A percentile compares a stretch with the other conserved stretches of the same genome.
Evolutionary conservation across 1,140 invertebrate species (phyloP).

Genomic region (Dufourea novaeangliae): DNA sequence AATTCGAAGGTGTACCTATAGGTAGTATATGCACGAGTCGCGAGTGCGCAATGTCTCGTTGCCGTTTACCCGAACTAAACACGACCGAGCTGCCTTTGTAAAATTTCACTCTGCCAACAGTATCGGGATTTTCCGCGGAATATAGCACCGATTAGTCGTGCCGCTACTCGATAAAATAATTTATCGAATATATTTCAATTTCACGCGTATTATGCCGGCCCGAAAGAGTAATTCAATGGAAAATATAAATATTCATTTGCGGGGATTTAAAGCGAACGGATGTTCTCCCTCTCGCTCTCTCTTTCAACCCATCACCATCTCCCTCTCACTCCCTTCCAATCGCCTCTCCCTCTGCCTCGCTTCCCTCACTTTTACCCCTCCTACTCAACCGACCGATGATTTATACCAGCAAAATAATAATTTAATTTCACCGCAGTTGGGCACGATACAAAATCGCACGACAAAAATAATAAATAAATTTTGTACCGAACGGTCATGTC

Average conservation of each 20-base stretch:
- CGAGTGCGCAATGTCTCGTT: background rate
- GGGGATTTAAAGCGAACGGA: slow-evolving; percentile 78
- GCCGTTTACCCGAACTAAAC: slow-evolving; percentile 22
- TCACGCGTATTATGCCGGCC: slow-evolving; percentile 78
- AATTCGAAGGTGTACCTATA: background rate
- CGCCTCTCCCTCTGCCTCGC: background rate
- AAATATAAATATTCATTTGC: slow-evolving; percentile 82
- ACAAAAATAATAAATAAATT: slow-evolving; percentile 82
- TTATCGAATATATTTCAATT: slow-evolving; percentile 81
- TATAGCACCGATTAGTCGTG: slow-evolving; percentile 77
- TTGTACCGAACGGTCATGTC: slow-evolving; percentile 78
- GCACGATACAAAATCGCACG: slow-evolving; percentile 80
- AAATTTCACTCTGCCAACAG: slow-evolving; percentile 49
- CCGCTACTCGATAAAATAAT: slow-evolving; percentile 79
- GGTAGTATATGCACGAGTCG: background rate
- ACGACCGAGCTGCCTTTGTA: slow-evolving; percentile 37
- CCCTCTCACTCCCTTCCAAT: background rate
- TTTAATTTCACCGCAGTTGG: slow-evolving; percentile 81
- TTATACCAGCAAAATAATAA: slow-evolving; percentile 81
- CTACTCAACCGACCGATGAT: slow-evolving; percentile 71
- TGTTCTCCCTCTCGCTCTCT: slow-evolving; percentile 49
- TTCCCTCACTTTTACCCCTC: slow-evolving; percentile 52
- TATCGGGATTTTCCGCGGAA: slow-evolving; percentile 61
- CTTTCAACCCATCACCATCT: slow-evolving; percentile 20
- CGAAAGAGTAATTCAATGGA: slow-evolving; percentile 82